These are phyloP conservation scores for Pogonocichla stellata DNA, from an alignment of 2,113 vertebrate species.

Conservation along the genomic window DNA sequence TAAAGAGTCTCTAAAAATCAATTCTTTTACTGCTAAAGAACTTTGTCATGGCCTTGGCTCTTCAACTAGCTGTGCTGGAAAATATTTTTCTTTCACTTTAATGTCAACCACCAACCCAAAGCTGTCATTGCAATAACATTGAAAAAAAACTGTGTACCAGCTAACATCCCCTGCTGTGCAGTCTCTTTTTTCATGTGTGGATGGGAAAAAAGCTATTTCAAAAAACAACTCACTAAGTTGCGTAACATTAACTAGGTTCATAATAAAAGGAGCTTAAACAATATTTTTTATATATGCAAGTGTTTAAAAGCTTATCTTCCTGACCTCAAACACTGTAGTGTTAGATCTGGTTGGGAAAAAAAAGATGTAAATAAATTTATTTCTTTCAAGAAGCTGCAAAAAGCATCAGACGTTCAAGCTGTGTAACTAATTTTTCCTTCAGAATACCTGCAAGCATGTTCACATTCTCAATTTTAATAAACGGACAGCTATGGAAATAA, in stretches of 20 bases:
- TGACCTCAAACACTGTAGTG: neutral
- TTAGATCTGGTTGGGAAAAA: neutral
- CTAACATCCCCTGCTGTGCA: neutral
- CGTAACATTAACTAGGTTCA: neutral
- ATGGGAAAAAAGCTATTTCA: neutral
- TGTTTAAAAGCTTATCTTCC: neutral
- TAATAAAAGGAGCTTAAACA: neutral
- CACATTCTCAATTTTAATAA: slow-evolving; percentile 21
- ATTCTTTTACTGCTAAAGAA: slow-evolving; percentile 17
- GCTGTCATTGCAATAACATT: slow-evolving; percentile 11
- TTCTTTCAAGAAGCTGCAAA: neutral
- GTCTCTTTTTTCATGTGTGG: neutral
- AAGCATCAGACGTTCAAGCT: neutral
- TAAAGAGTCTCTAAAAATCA: neutral
- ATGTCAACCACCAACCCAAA: neutral
- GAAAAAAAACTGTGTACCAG: neutral
- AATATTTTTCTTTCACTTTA: slow-evolving; percentile 42
- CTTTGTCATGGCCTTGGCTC: slow-evolving; percentile 2
- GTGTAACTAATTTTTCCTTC: slow-evolving; percentile 33
- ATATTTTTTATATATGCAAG: neutral
- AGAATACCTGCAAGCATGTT: slow-evolving; percentile 16
- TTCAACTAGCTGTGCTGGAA: slow-evolving; percentile 15
- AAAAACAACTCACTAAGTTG: neutral
- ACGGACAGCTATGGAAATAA: slow-evolving; percentile 35
- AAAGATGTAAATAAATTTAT: neutral